Percentiles rank a stretch among this genome's conserved stretches.
Conservation (phyloP, 2,113 vertebrate genomes). For the Chaetura pelagica region DNA sequence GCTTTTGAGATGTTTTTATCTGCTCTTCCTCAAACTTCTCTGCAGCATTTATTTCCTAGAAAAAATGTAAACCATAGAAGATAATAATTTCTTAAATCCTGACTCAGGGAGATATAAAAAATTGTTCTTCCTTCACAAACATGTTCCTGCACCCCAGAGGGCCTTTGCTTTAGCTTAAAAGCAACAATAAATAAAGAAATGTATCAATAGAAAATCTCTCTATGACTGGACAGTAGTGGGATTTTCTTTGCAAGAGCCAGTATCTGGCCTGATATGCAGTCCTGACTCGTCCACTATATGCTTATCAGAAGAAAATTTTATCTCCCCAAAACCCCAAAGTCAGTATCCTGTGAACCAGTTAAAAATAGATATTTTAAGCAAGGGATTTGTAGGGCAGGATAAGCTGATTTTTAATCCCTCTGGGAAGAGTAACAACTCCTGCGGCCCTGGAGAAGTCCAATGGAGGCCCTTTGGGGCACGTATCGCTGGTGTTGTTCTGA, state of each 20-base stretch:
- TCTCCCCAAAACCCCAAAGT: rapidly evolving
- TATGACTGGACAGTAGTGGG: background rate
- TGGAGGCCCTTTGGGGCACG: background rate
- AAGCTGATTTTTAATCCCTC: background rate
- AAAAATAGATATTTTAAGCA: background rate
- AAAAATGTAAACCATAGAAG: background rate
- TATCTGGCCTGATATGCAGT: background rate
- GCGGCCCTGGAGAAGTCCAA: background rate
- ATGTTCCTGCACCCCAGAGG: background rate
- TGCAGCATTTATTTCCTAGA: background rate
- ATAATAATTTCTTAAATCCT: background rate
- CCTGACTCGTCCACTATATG: background rate
- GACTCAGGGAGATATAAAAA: background rate
- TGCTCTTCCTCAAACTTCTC: background rate
- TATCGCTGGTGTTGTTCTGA: background rate
- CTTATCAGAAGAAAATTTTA: background rate
- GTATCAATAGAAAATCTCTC: background rate
- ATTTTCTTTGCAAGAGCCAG: background rate
- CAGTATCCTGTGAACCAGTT: background rate
- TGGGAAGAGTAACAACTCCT: background rate
- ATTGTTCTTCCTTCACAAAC: background rate
- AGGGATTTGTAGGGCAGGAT: background rate
- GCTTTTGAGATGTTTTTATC: background rate
- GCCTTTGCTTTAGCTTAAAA: background rate
- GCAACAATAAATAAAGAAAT: background rate